These are phyloP conservation scores for Gryllus bimaculatus DNA, from an alignment of 1,140 invertebrate genomes.

Conservation along the genomic window DNA sequence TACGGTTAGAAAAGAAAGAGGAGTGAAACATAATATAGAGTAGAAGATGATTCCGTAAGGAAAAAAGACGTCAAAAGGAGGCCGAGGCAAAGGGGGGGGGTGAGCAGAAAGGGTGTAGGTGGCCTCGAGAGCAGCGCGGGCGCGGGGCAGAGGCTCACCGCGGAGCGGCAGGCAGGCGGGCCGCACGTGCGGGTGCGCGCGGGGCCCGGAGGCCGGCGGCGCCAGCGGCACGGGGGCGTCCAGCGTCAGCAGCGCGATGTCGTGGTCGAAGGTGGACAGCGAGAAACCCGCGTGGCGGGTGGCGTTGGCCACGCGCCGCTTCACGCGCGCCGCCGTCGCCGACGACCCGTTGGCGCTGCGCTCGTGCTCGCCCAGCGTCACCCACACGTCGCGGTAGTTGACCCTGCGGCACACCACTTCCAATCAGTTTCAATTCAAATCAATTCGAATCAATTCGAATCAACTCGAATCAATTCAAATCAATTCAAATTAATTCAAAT, in stretches of 20 bases:
- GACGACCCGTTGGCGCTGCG: conserved; percentile 8
- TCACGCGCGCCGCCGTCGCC: conserved; percentile 8
- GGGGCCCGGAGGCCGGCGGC: conserved; percentile 41
- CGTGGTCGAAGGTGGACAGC: conserved; percentile 60
- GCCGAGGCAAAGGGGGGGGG: no score
- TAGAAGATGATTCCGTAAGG: no score
- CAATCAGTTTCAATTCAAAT: no score
- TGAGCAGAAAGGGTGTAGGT: no score
- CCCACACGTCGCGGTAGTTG: conserved; percentile 14
- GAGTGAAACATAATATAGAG: no score
- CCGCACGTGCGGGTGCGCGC: conserved; percentile 43
- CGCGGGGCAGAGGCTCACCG: conserved; percentile 37
- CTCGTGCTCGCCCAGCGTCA: conserved; percentile 20
- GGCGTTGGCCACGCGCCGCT: not conserved
- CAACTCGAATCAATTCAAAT: no score
- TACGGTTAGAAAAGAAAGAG: no score
- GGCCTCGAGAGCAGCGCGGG: no score
- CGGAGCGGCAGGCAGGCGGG: conserved; percentile 61
- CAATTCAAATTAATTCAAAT: no score
- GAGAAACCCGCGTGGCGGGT: conserved; percentile 55
- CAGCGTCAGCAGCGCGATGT: conserved; percentile 67
- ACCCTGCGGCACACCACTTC: conserved; percentile 2
- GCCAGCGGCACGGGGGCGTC: conserved; percentile 50
- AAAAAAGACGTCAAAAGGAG: no score
- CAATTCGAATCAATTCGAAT: no score